A percentile compares a stretch with the other conserved stretches of the same genome.
Conservation (phyloP, 1,140 invertebrate genomes). For the Tetramorium simillimum region DNA sequence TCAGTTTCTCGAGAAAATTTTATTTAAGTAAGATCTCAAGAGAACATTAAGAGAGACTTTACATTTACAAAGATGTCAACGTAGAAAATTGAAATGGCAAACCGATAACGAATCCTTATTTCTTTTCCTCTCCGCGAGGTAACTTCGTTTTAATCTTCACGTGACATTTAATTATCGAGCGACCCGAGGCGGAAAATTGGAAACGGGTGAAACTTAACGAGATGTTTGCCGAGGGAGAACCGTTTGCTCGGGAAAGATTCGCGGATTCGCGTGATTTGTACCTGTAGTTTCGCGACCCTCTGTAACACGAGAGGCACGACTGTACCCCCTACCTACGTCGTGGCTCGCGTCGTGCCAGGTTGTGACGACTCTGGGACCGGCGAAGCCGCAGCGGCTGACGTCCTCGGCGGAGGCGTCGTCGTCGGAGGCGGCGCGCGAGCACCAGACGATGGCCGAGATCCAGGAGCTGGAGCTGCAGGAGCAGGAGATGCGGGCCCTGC, state of each 20-base stretch:
- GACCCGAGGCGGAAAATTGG: not conserved
- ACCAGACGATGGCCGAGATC: slow-evolving; percentile 70
- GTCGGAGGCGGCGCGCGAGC: slow-evolving; percentile 70
- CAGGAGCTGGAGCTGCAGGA: slow-evolving; percentile 80
- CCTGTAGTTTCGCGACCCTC: slow-evolving; percentile 27
- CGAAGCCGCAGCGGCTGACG: slow-evolving; percentile 88
- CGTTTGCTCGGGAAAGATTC: not conserved
- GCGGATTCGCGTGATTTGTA: slow-evolving; percentile 13
- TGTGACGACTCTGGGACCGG: slow-evolving; percentile 90
- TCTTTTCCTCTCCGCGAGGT: not conserved
- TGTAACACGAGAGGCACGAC: not conserved
- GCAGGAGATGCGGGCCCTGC: slow-evolving; percentile 82
- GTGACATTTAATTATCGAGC: slow-evolving; percentile 5
- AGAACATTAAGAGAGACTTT: not conserved
- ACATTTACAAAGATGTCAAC: not conserved
- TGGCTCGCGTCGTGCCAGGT: slow-evolving; percentile 86
- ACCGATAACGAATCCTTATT: not conserved
- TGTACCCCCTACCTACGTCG: slow-evolving; percentile 34
- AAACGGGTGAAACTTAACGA: not conserved
- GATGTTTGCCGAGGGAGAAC: not conserved
- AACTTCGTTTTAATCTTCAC: not conserved
- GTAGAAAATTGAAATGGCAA: not conserved
- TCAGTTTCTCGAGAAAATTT: not conserved
- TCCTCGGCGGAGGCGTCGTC: slow-evolving; percentile 77
- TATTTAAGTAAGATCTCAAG: not conserved